phyloP scores from a whole-genome alignment of 2,113 vertebrate species.

The Campylomormyrus numenius region DNA sequence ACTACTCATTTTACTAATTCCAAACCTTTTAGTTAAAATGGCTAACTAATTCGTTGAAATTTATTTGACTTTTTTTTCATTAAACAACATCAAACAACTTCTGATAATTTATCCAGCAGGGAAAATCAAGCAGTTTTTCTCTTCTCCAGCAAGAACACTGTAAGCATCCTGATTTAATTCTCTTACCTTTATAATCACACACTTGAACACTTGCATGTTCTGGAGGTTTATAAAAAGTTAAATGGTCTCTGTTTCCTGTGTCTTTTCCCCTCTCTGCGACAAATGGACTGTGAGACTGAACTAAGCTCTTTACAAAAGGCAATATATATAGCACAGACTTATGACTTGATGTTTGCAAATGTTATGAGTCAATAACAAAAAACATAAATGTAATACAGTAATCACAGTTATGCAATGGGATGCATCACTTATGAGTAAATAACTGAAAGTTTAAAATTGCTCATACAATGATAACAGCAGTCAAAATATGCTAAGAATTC shows the following conservation, averaged over 20 bases:
- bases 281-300: not conserved
- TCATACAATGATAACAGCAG: not conserved
- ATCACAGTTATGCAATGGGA: not conserved
- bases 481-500: not conserved
- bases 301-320: not conserved
- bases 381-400: not conserved
- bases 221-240: not conserved
- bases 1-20: constrained; percentile 1
- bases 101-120: not conserved
- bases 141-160: not conserved
- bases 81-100: constrained; percentile 4
- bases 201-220: not conserved
- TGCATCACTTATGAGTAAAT: not conserved
- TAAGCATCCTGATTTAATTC: not conserved
- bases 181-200: not conserved
- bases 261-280: not conserved
- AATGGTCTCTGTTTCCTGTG: not conserved
- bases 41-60: not conserved
- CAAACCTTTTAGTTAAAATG: not conserved
- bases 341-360: not conserved
- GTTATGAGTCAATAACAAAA: not conserved
- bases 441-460: not conserved
- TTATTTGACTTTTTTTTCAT: not conserved
- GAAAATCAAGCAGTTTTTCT: not conserved
- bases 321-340: constrained; percentile 3